phyloP scores from a whole-genome alignment of 2,888 invertebrate species.

The Therioaphis trifolii region DNA sequence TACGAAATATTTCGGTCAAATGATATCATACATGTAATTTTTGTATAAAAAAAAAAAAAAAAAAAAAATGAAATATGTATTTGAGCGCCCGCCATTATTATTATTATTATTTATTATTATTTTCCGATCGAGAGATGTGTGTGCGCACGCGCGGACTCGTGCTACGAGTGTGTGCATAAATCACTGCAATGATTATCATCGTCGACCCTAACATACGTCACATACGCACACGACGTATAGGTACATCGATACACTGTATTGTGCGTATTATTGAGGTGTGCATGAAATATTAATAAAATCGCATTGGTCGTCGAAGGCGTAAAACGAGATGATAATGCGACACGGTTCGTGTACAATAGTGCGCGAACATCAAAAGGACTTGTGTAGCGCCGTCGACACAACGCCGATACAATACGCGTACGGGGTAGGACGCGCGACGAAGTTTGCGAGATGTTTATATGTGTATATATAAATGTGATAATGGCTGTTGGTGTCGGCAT shows the following conservation, averaged over 20 bases:
- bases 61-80: too few species aligned
- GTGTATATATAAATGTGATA: background rate
- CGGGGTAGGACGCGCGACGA: background rate
- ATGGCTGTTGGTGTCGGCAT: too few species aligned
- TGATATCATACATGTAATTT: too few species aligned
- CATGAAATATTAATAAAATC: background rate
- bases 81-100: too few species aligned
- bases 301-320: background rate
- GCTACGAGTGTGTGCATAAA: too few species aligned
- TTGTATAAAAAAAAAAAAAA: too few species aligned
- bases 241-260: too few species aligned
- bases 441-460: background rate
- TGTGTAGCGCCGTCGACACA: background rate
- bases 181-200: background rate
- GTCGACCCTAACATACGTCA: background rate
- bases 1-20: too few species aligned
- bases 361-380: conserved; percentile 14
- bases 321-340: background rate
- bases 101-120: too few species aligned
- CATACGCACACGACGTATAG: background rate
- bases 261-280: too few species aligned
- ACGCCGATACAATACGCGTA: background rate
- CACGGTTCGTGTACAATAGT: background rate
- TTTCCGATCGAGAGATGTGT: background rate
- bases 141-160: too few species aligned